Percentiles rank a stretch among this genome's conserved stretches.
These are phyloP conservation scores for Stichodactyla mertensii DNA, from an alignment of 64 coral and sea anemone genomes.

Conservation along the genomic window DNA sequence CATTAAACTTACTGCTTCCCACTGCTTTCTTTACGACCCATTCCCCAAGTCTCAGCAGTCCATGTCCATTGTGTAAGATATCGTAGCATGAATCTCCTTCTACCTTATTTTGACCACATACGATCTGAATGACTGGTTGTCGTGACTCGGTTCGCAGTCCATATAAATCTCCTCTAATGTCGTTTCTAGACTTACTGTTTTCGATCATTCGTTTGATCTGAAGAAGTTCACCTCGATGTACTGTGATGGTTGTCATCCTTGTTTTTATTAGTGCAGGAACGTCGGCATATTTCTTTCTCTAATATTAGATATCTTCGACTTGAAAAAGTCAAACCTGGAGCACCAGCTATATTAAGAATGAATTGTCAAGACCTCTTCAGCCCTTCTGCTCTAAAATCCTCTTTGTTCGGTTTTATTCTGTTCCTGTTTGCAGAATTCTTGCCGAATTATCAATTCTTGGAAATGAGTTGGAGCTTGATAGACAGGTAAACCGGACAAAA, in stretches of 20 bases:
- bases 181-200: background rate
- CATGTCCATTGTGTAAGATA: background rate
- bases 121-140: constrained; percentile 8
- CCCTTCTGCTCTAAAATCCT: background rate
- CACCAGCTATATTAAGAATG: background rate
- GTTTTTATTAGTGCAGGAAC: background rate
- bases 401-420: background rate
- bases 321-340: no score
- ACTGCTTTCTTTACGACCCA: background rate
- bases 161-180: background rate
- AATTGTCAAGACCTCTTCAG: background rate
- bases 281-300: background rate
- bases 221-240: constrained; percentile 14
- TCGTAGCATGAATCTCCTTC: background rate
- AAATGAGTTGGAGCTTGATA: background rate
- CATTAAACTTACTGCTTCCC: background rate
- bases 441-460: background rate
- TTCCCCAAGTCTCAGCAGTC: constrained; percentile 1
- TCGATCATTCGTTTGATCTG: background rate
- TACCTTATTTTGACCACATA: background rate
- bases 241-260: constrained; percentile 5
- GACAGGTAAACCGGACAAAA: background rate
- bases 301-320: background rate
- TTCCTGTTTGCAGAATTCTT: background rate
- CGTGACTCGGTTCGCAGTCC: background rate